Percentiles rank a stretch among this genome's conserved stretches.
Evolutionary conservation across 2,888 invertebrate species (phyloP).

Genomic region (Auanema freiburgensis): DNA sequence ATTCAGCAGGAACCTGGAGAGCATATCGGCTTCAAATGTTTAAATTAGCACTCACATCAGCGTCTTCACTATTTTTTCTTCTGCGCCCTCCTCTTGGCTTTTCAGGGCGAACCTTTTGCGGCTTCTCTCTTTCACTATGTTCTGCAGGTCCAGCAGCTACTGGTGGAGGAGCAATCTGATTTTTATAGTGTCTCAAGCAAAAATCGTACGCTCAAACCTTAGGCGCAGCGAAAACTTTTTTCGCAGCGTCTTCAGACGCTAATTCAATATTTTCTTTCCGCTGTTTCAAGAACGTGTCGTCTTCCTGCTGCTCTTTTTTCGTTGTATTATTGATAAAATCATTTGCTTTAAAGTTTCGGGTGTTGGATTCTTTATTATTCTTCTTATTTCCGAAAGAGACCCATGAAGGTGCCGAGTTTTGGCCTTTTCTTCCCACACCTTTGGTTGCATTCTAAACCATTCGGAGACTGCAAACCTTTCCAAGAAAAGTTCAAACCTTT

Average conservation of each 20-base stretch:
- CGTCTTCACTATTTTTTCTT: background rate
- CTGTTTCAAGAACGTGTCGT: conserved; percentile 4
- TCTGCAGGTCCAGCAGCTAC: background rate
- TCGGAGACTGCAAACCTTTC: conserved; percentile 5
- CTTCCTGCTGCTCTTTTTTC: conserved; percentile 4
- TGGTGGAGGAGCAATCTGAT: background rate
- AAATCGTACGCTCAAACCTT: background rate
- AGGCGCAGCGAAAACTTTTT: conserved; percentile 9
- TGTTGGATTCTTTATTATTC: conserved; percentile 3
- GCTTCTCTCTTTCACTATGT: background rate
- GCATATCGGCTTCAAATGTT: background rate
- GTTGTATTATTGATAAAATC: conserved; percentile 24
- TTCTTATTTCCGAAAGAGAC: conserved; percentile 36
- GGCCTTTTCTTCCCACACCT: conserved; percentile 18
- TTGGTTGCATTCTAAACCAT: conserved; percentile 6
- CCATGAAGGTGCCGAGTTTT: conserved; percentile 41
- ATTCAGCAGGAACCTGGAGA: conserved; percentile 5
- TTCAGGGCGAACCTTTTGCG: background rate
- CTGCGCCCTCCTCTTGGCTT: conserved; percentile 1
- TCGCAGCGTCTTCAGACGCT: background rate
- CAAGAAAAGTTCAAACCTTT: conserved; percentile 25
- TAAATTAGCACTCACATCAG: background rate
- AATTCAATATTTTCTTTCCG: conserved; percentile 6
- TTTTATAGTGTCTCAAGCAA: no score
- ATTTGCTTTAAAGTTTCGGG: conserved; percentile 37